Evolutionary conservation across 1,140 invertebrate species (phyloP), one percentile per base, ranked within the genome.

Genomic region (Scaptomyza graminum): DNA sequence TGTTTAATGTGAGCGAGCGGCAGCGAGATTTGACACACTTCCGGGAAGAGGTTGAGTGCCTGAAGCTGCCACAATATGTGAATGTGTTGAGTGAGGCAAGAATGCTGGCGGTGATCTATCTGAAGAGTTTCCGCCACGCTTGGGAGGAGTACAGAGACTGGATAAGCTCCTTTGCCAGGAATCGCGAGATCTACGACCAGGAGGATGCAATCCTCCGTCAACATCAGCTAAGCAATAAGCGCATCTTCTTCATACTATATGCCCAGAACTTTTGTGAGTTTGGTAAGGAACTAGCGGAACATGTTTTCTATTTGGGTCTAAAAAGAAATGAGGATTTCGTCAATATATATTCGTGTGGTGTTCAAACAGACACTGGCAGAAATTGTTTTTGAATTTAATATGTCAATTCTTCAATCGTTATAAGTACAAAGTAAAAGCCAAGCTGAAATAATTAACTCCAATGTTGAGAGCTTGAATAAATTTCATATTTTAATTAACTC

Each of bases 231-330:
- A 79, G 69, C 61, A 91, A 91, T 13, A 85, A 78, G 44, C 79
- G 83, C 0, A 28, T 91, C 2, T 91, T 91, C 34, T 91, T 91
- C 22, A 91, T 87, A 0, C 69, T 91, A 0, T 91, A 82, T 34
- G 90, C 85, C 0, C 90, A 91, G 41, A 91, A 91, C 41, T 91
- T 91, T 44, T 91, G 90, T 28, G 90, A 91, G 22, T 91, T 91
- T 44, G 90, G 90, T 15, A 88, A 88, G 55, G 87, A 91, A 12
- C 50, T 91, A 41, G 85, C 90, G 0, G 87, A 91, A 37, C 66
- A 76, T 43, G 80, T 91, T 1, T 91, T 91, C 56, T 91, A 76
- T 41, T 43, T 91, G 49, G 90, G 90, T 1, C 74, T 91, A 16
- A 85, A 90, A 39, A 76, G 91, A 41, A 91, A 82, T 28, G 37